Percentiles rank a stretch among this genome's conserved stretches.
These are phyloP conservation scores for Galleria mellonella DNA, from an alignment of 1,140 invertebrate genomes.

Conservation along the genomic window DNA sequence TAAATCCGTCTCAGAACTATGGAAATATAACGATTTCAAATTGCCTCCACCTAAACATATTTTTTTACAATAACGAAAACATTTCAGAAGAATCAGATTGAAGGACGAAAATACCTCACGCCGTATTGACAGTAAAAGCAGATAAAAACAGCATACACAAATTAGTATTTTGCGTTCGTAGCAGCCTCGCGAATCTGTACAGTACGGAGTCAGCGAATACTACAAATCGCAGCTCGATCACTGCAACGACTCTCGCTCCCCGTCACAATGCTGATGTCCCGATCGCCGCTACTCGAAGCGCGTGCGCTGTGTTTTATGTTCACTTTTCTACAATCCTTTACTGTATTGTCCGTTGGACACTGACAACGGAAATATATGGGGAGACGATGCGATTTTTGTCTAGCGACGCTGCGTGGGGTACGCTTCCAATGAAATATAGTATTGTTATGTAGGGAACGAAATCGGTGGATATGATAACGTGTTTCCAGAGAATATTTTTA, in stretches of 20 bases:
- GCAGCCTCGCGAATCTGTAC: too few relatives aligned
- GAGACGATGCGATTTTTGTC: conserved; percentile 58
- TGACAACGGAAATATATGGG: conserved; percentile 54
- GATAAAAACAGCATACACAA: too few relatives aligned
- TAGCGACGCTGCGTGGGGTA: conserved; percentile 59
- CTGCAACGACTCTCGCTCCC: conserved; percentile 13
- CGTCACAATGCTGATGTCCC: conserved; percentile 33
- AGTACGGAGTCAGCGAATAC: conserved; percentile 31
- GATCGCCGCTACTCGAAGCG: conserved; percentile 46
- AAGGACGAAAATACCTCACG: too few relatives aligned
- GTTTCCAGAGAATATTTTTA: conserved; percentile 1
- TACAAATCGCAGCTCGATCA: conserved; percentile 58
- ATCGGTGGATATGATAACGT: neutral
- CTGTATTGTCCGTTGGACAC: conserved; percentile 38
- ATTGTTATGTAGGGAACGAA: conserved; percentile 10
- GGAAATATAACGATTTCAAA: too few relatives aligned
- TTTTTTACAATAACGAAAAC: too few relatives aligned
- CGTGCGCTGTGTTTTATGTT: conserved; percentile 57
- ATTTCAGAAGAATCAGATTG: too few relatives aligned
- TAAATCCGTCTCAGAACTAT: too few relatives aligned
- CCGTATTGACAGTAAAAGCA: too few relatives aligned
- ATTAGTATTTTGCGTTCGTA: too few relatives aligned
- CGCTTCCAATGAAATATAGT: conserved; percentile 26
- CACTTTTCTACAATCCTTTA: conserved; percentile 61
- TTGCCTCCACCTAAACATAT: too few relatives aligned